Base-by-base conservation (phyloP, 35 echinoderm and acorn worm species). In the Ptychodera flava region DNA sequence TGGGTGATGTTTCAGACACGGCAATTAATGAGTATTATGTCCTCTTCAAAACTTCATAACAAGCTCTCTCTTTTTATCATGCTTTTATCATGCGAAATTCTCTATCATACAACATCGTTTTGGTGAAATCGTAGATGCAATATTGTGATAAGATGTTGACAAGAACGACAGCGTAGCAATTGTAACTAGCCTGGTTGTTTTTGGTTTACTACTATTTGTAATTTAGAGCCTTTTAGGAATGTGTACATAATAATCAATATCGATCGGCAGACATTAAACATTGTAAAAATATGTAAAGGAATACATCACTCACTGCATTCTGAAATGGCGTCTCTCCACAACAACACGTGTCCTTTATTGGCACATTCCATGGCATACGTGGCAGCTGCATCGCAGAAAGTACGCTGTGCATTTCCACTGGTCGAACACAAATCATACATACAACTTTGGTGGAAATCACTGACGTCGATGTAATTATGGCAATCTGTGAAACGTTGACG, bases 271-370 rank as follows among this genome's bases (percentile, higher is more conserved):
- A n/a, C n/a, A n/a, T n/a, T n/a, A n/a, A n/a, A n/a, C n/a, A n/a
- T n/a, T n/a, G n/a, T n/a, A n/a, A n/a, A n/a, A n/a, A n/a, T n/a
- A n/a, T n/a, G n/a, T n/a, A n/a, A n/a, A n/a, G n/a, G n/a, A n/a
- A n/a, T n/a, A n/a, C n/a, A n/a, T n/a, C 35, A 83, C 82, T 83
- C 28, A 83, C 82, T 35, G 37, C 82, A 83, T 83, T 83, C 82
- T 0, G 33, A 36, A 28, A 83, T 36, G 2, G 35, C 28, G 16
- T 16, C 16, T 2, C 33, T 10, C 82, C 82, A 83, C 35, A 36
- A 16, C 1, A 83, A 36, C 34, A 22, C 1, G 16, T 36, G 34
- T 16, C 82, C 82, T 35, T 36, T 83, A 16, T 83, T 83, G 29
- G 82, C 82, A 37, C 82, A 83, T 0, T 34, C 82, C 34, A 36